These are phyloP conservation scores for Siphamia tubifer DNA, from an alignment of 2,113 vertebrate species.

Conservation along the genomic window DNA sequence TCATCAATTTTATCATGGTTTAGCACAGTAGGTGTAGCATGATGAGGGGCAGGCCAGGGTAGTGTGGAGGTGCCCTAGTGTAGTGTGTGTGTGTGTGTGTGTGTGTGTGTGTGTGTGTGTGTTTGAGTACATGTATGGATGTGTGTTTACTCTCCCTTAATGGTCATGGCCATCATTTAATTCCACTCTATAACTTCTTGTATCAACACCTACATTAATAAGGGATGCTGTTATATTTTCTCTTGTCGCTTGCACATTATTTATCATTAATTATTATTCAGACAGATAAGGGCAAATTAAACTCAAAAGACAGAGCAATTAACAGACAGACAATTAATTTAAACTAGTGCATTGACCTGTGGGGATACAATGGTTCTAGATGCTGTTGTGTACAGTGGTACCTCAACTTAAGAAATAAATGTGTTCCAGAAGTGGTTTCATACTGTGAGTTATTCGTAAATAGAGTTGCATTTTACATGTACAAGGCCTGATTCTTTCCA, in stretches of 20 bases:
- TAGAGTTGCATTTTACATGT: too few relatives aligned
- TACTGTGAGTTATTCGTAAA: too few relatives aligned
- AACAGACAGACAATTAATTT: neutral
- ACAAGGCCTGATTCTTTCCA: too few relatives aligned
- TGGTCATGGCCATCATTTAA: constrained; percentile 6
- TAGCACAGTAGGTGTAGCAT: constrained; percentile 11
- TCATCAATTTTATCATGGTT: constrained; percentile 65
- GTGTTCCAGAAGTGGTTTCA: too few relatives aligned
- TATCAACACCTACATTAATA: neutral
- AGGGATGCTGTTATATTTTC: constrained; percentile 6
- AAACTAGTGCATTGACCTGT: too few relatives aligned
- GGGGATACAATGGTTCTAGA: too few relatives aligned
- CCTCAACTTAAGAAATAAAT: too few relatives aligned
- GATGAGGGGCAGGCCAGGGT: neutral
- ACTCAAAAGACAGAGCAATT: neutral
- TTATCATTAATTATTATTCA: constrained; percentile 26
- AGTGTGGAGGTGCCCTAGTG: constrained; percentile 8
- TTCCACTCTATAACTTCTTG: neutral
- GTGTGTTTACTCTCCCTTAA: neutral
- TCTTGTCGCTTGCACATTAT: constrained; percentile 20
- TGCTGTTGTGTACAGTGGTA: too few relatives aligned
- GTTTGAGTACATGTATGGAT: neutral
- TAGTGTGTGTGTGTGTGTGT: neutral
- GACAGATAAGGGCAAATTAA: constrained; percentile 17
- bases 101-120: neutral